These are phyloP conservation scores for Brachyrhaphis roseni DNA, from an alignment of 2,797 vertebrate species.

Conservation along the genomic window DNA sequence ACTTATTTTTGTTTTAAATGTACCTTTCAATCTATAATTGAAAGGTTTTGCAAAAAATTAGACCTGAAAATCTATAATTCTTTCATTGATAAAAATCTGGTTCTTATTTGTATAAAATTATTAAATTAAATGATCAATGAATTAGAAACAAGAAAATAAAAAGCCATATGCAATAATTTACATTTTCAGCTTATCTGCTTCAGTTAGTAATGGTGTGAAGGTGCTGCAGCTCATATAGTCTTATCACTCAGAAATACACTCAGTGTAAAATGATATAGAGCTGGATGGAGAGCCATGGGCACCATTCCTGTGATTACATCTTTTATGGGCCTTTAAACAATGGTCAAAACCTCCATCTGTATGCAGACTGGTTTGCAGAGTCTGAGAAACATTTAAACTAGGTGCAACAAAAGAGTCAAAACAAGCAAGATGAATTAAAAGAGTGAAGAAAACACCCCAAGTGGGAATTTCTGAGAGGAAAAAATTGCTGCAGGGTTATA, in stretches of 20 bases:
- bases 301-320: slow-evolving; percentile 50
- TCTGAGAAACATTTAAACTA: slow-evolving; percentile 45
- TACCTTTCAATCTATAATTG: not conserved
- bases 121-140: not conserved
- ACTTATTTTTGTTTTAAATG: not conserved
- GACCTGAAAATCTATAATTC: not conserved
- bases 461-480: slow-evolving; percentile 11
- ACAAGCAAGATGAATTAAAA: slow-evolving; percentile 49
- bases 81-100: not conserved
- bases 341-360: slow-evolving; percentile 53
- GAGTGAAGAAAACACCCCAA: slow-evolving; percentile 26
- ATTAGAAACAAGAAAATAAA: slow-evolving; percentile 11
- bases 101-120: not conserved
- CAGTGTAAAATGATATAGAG: slow-evolving; percentile 42
- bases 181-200: slow-evolving; percentile 5
- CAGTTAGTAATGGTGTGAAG: slow-evolving; percentile 12
- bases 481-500: not conserved
- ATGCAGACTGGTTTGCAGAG: slow-evolving; percentile 46
- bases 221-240: slow-evolving; percentile 6
- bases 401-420: slow-evolving; percentile 35
- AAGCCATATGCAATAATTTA: not conserved
- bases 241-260: slow-evolving; percentile 23
- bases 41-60: not conserved
- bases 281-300: slow-evolving; percentile 17
- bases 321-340: slow-evolving; percentile 42